phyloP scores from a whole-genome alignment of 2,888 invertebrate species.

The Parelbella ahira region DNA sequence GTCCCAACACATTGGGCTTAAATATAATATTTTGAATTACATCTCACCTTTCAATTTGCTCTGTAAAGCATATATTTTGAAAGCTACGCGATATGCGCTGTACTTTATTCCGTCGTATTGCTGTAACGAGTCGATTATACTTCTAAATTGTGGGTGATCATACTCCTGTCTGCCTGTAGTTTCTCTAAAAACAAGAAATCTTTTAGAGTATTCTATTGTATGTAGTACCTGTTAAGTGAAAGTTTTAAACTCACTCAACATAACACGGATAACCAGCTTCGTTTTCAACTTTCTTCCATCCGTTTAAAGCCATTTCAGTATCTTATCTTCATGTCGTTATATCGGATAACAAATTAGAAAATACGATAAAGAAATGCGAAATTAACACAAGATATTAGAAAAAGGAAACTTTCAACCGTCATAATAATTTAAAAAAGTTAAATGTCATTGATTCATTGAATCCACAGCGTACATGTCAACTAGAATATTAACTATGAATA shows the following conservation, averaged over 20 bases:
- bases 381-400: too few species aligned
- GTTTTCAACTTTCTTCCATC: conserved; percentile 81
- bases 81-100: conserved; percentile 87
- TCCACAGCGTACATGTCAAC: too few species aligned
- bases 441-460: too few species aligned
- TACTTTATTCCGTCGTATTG: conserved; percentile 86
- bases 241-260: conserved; percentile 72
- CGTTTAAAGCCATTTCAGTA: conserved; percentile 48
- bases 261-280: conserved; percentile 82
- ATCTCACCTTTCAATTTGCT: conserved; percentile 81
- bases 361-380: too few species aligned
- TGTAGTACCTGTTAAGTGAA: too few species aligned
- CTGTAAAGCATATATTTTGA: conserved; percentile 79
- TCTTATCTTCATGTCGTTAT: too few species aligned
- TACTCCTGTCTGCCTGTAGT: conserved; percentile 71
- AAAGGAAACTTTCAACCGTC: too few species aligned
- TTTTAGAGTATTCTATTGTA: too few species aligned
- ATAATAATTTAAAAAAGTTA: conserved; percentile 42
- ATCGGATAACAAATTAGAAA: too few species aligned
- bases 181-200: conserved; percentile 52
- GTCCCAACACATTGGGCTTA: too few species aligned
- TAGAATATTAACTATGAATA: too few species aligned
- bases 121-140: conserved; percentile 78
- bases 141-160: conserved; percentile 82
- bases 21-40: too few species aligned